Evolutionary conservation across 1,140 invertebrate genomes (phyloP).

Genomic region (Cyrtorhinus lividipennis): DNA sequence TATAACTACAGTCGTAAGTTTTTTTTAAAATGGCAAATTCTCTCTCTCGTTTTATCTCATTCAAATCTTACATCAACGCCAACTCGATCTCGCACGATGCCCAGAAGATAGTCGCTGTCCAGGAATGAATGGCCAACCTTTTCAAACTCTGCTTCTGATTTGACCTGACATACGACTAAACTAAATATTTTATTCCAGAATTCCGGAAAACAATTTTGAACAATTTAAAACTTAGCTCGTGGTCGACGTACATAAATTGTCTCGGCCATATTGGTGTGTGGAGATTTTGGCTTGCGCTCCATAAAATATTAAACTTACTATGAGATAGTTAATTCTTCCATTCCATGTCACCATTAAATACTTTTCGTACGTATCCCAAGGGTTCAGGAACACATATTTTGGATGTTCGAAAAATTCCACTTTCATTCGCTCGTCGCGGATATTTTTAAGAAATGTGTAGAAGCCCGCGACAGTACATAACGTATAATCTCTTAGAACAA

Average conservation of each 20-base stretch:
- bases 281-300: no score
- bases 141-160: not conserved
- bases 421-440: not conserved
- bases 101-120: not conserved
- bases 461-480: not conserved
- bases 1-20: no score
- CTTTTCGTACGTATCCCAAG: not conserved
- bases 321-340: not conserved
- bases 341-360: not conserved
- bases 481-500: not conserved
- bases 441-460: not conserved
- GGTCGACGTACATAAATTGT: no score
- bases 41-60: no score
- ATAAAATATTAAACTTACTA: no score
- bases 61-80: not conserved
- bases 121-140: not conserved
- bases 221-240: no score
- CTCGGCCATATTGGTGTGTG: no score
- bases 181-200: not conserved
- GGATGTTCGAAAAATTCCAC: not conserved
- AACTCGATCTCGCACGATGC: not conserved
- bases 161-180: not conserved
- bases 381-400: not conserved
- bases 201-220: not conserved
- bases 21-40: no score